Evolutionary conservation across 2,888 invertebrate genomes (phyloP).

Genomic region (Podotricha telesiphe): DNA sequence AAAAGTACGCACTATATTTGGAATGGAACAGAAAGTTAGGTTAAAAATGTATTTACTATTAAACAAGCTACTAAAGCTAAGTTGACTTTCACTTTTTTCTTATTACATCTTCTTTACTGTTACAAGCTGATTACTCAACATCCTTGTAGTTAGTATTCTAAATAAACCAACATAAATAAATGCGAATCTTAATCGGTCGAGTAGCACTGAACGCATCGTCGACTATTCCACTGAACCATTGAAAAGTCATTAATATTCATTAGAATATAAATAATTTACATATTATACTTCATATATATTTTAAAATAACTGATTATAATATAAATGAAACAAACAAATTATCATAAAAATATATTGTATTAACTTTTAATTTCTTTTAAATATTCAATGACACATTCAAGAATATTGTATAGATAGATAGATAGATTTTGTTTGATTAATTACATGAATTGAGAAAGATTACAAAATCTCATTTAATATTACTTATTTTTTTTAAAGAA

Average conservation of each 20-base stretch:
- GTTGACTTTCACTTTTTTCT: constrained; percentile 24
- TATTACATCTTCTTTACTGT: constrained; percentile 21
- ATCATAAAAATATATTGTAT: too few relatives aligned
- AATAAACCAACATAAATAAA: constrained; percentile 19
- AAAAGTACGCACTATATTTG: background rate
- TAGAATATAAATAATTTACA: background rate
- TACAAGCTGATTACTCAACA: constrained; percentile 20
- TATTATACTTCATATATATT: background rate
- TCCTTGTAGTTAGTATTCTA: constrained; percentile 10
- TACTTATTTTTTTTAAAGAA: too few relatives aligned
- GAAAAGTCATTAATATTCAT: constrained; percentile 17
- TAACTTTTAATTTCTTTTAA: too few relatives aligned
- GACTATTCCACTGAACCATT: constrained; percentile 20
- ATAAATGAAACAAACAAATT: too few relatives aligned
- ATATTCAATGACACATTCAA: too few relatives aligned
- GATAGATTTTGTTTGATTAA: too few relatives aligned
- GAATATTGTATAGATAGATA: too few relatives aligned
- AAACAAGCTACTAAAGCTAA: constrained; percentile 14
- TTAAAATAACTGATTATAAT: too few relatives aligned
- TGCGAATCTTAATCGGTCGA: constrained; percentile 33
- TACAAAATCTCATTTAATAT: too few relatives aligned
- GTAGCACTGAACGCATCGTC: constrained; percentile 4
- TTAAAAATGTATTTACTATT: background rate
- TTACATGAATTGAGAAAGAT: too few relatives aligned
- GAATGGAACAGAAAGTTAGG: background rate